Evolutionary conservation across 2,797 vertebrate genomes (phyloP), one percentile per base, ranked within the genome.

Genomic region (Erpetoichthys calabaricus): DNA sequence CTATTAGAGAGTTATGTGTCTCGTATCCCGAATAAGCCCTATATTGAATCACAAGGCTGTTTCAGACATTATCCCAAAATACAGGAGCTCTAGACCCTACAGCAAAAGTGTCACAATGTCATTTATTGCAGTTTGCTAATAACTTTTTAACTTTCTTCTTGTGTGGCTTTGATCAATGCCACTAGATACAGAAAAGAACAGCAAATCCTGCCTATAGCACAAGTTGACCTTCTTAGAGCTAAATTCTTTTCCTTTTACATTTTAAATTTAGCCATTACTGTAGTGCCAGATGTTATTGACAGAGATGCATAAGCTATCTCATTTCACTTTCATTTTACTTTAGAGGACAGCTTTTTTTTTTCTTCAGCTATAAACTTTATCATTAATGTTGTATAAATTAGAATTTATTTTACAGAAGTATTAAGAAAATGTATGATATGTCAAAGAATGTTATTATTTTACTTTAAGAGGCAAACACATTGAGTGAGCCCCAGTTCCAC

Each of bases 161-260:
- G 46, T 10, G 8, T 53, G 51, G 50, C 57, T 53, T 52, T 53
- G 57, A 53, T 53, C 57, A 54, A 6, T 42, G 53, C 53, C 7
- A 6, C 6, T 54, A 5, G 51, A 42, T 7, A 41, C 45, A 57
- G 47, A 42, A 10, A 8, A 42, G 8, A 45, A 43, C 47, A 54
- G 9, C 53, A n/a, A 54, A 42, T 42, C 55, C 25, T 49, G 49
- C 57, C 57, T 58, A 42, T 2, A 45, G 57, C 57, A 51, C 47
- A 44, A 7, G 8, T 8, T 51, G 47, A 58, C 57, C 47, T 25
- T 47, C 49, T 51, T 57, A 47, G 5, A 46, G 41, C n/a, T n/a
- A n/a, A n/a, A n/a, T 49, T 49, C 47, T 49, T 49, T n/a, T 49
- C n/a, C n/a, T 49, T 47, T 50, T 57, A 5, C 25, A 8, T 47